Percentiles rank a stretch among this genome's conserved stretches.
Conservation (phyloP, 2,888 invertebrate genomes). For the Hydraecia micacea region DNA sequence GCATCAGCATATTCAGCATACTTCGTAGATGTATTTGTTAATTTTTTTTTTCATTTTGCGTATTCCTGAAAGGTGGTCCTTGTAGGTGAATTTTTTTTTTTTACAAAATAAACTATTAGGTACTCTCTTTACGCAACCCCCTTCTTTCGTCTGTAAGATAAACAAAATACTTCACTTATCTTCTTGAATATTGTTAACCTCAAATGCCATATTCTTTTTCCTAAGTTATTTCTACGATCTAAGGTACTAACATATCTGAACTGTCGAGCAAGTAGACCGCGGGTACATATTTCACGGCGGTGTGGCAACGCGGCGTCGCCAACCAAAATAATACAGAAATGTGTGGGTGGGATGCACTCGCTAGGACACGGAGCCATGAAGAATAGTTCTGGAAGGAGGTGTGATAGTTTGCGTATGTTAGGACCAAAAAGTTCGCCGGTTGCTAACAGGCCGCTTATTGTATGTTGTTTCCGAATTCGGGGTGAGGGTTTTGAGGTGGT, state of each 20-base stretch:
- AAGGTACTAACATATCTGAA: conserved; percentile 38
- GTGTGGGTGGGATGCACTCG: conserved; percentile 86
- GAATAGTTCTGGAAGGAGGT: conserved; percentile 18
- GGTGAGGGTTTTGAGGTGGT: neutral
- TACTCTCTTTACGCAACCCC: neutral
- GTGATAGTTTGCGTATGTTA: neutral
- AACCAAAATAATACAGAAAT: conserved; percentile 81
- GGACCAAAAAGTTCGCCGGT: neutral
- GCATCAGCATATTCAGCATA: neutral
- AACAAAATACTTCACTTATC: neutral
- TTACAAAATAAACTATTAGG: neutral
- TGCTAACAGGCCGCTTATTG: neutral
- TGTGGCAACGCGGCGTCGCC: conserved; percentile 81
- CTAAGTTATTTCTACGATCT: conserved; percentile 36
- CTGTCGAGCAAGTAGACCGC: conserved; percentile 52
- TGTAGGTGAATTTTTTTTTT: neutral
- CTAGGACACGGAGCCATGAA: conserved; percentile 47
- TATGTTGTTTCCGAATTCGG: neutral
- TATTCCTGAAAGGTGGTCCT: neutral
- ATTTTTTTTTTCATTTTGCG: neutral
- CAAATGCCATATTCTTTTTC: conserved; percentile 12
- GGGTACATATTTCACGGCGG: conserved; percentile 79
- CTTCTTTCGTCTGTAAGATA: neutral
- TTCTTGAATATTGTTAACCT: neutral
- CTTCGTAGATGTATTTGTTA: neutral